Base-by-base conservation (phyloP, 2,888 invertebrate species). In the Aromia moschata region DNA sequence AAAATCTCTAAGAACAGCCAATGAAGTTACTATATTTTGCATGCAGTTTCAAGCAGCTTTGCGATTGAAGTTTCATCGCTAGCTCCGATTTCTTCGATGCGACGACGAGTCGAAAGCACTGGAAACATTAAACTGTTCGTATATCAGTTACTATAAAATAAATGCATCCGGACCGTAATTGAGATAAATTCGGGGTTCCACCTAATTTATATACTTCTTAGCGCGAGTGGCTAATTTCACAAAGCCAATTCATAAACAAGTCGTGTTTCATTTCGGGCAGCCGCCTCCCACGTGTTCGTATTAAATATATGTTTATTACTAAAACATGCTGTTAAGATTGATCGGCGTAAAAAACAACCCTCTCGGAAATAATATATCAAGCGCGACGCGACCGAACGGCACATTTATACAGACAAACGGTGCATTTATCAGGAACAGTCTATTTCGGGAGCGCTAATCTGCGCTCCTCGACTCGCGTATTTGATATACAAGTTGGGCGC, bases 281-380 rank as follows among this genome's bases (percentile, higher is more conserved):
- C 33, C 46, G 54, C 16, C 52, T 56, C 30, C 37, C 69, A 70
- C 64, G 67, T 70, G 69, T 68, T 67, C 61, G 68, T 68, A 68
- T 70, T 68, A 70, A 69, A 70, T 68, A 68, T 71, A 73, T 65
- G 70, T 74, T 73, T 75, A 74, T 72, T 73, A 71, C 72, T 58
- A 70, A 69, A 71, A 72, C 70, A 70, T 71, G 72, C 67, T 65
- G 65, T 65, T 59, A 69, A 74, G 73, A 74, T 73, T 68, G 72
- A 75, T 74, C 67, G 66, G 58, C 49, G 54, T 67, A 68, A 72
- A 74, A 73, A 72, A 73, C 70, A 72, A 70, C 72, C 73, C 72
- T 63, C 75, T 76, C 76, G 76, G 75, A 76, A 76, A 75, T 75
- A 71, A 75, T 77, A 75, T 74, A 76, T 77, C 77, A 76, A 70